Evolutionary conservation across 2,888 invertebrate species (phyloP).

Genomic region (Melitaea athalia): DNA sequence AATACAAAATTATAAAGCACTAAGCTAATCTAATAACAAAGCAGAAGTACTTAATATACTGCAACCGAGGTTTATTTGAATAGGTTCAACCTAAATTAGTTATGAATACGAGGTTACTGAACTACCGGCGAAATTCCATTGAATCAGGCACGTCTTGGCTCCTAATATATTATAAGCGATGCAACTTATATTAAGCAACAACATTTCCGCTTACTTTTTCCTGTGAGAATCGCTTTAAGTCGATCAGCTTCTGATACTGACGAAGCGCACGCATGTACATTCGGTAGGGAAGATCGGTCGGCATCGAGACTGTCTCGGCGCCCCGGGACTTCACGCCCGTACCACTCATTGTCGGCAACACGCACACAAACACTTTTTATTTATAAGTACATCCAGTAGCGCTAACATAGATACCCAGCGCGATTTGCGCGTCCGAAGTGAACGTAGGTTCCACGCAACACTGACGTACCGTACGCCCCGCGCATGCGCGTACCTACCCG

Average conservation of each 20-base stretch:
- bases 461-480: conserved; percentile 65
- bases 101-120: conserved; percentile 40
- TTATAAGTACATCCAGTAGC: conserved; percentile 55
- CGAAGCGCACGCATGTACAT: conserved; percentile 83
- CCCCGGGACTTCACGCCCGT: conserved; percentile 70
- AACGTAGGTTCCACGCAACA: conserved; percentile 75
- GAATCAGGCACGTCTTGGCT: conserved; percentile 38
- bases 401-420: conserved; percentile 33
- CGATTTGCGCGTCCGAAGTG: conserved; percentile 78
- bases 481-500: conserved; percentile 63
- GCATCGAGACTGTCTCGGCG: conserved; percentile 57
- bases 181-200: conserved; percentile 29
- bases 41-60: conserved; percentile 28
- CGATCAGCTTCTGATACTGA: conserved; percentile 84
- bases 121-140: conserved; percentile 33
- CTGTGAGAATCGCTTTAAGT: conserved; percentile 80
- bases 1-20: conserved; percentile 14
- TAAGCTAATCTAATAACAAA: conserved; percentile 16
- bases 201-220: conserved; percentile 71
- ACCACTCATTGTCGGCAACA: conserved; percentile 62
- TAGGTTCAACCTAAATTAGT: conserved; percentile 30
- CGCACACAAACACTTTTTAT: conserved; percentile 60
- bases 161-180: conserved; percentile 30
- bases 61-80: conserved; percentile 33
- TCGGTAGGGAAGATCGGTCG: conserved; percentile 71